Evolutionary conservation across 2,888 invertebrate species (phyloP).

Genomic region (Thera britannica): DNA sequence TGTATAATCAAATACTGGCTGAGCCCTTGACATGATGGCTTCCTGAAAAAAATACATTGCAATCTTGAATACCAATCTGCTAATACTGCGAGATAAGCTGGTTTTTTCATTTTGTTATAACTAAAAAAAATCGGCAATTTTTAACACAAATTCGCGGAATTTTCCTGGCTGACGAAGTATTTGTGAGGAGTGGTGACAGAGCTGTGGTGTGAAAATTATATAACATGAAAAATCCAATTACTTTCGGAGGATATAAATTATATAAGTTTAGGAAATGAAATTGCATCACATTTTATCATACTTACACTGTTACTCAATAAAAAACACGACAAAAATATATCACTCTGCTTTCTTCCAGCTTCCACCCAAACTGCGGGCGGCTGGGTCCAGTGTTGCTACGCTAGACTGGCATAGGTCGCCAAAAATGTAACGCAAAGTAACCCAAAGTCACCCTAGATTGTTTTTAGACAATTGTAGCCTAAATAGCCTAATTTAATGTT

Average conservation of each 20-base stretch:
- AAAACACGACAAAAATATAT: constrained; percentile 5
- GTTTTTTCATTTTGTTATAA: too few relatives aligned
- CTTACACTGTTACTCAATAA: constrained; percentile 30
- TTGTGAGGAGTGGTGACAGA: background rate
- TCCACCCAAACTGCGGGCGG: background rate
- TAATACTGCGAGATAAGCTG: too few relatives aligned
- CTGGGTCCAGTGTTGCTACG: too few relatives aligned
- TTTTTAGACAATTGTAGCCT: too few relatives aligned
- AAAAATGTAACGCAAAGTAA: too few relatives aligned
- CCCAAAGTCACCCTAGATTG: background rate
- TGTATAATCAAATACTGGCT: constrained; percentile 73
- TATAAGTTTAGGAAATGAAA: constrained; percentile 60
- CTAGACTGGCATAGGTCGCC: background rate
- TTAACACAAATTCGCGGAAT: constrained; percentile 16
- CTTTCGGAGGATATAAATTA: constrained; percentile 49
- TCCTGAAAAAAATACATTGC: constrained; percentile 30
- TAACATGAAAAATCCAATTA: constrained; percentile 1
- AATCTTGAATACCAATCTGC: too few relatives aligned
- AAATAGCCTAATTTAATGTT: too few relatives aligned
- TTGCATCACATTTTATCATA: constrained; percentile 62
- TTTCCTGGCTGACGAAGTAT: constrained; percentile 18
- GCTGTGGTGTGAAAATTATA: constrained; percentile 2
- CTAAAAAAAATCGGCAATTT: background rate
- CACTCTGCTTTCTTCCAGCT: background rate
- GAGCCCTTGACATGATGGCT: constrained; percentile 61